phyloP scores from a whole-genome alignment of 2,888 invertebrate species.

The Peribatodes rhomboidaria region DNA sequence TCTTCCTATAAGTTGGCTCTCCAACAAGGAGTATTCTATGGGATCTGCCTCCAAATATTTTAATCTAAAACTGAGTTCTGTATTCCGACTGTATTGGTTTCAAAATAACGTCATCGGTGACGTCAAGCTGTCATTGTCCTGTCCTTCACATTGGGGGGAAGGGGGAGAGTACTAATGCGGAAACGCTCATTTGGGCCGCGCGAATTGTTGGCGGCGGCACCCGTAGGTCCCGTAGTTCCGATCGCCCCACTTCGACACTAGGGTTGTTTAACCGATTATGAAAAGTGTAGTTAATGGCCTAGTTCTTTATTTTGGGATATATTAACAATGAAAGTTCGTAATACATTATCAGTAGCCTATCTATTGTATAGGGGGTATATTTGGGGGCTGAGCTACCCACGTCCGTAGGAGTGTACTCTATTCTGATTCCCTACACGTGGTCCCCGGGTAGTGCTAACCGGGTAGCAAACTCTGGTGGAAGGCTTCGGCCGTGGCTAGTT shows the following conservation, averaged over 20 bases:
- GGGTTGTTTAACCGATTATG: constrained; percentile 26
- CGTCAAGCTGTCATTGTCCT: constrained; percentile 24
- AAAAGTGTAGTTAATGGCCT: not conserved
- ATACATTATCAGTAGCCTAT: too few species aligned
- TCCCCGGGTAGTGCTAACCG: too few species aligned
- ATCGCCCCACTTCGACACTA: constrained; percentile 57
- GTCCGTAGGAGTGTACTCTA: too few species aligned
- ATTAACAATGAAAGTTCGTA: not conserved
- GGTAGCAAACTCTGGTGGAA: too few species aligned
- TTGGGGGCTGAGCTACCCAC: too few species aligned
- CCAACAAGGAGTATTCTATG: too few species aligned
- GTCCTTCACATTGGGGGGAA: constrained; percentile 22
- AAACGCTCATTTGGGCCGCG: constrained; percentile 72
- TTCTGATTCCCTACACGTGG: too few species aligned
- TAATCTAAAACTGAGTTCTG: too few species aligned
- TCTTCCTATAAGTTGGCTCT: too few species aligned
- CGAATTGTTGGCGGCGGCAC: constrained; percentile 64
- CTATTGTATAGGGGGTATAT: not conserved
- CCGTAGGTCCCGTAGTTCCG: constrained; percentile 70
- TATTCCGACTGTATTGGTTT: not conserved
- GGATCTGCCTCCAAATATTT: too few species aligned
- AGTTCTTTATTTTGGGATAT: not conserved
- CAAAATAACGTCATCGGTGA: constrained; percentile 24
- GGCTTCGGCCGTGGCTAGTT: too few species aligned
- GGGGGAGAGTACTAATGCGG: constrained; percentile 67